phyloP scores from a whole-genome alignment of 2,888 invertebrate species.

The Sepioteuthis lessoniana region DNA sequence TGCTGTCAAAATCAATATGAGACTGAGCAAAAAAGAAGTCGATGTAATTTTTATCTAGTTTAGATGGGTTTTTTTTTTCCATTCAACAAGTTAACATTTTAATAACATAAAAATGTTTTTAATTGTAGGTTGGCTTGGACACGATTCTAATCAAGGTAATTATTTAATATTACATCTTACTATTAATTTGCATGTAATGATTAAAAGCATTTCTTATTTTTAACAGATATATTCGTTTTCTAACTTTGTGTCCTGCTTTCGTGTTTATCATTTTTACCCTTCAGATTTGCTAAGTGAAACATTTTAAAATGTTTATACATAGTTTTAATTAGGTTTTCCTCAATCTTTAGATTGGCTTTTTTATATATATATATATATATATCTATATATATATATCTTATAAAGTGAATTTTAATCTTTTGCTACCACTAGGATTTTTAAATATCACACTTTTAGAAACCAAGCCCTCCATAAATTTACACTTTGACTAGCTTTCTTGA shows the following conservation, averaged over 20 bases:
- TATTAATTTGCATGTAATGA: background rate
- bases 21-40: no score
- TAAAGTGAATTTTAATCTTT: background rate
- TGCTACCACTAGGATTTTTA: background rate
- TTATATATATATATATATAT: no score
- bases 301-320: no score
- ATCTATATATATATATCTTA: no score
- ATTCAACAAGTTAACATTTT: no score
- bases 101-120: background rate
- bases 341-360: background rate
- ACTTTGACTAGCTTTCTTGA: no score
- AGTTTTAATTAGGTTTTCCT: background rate
- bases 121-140: background rate
- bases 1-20: no score
- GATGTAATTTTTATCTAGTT: no score
- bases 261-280: background rate
- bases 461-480: background rate
- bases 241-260: background rate
- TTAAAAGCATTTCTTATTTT: background rate
- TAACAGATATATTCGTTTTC: background rate
- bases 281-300: background rate
- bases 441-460: background rate
- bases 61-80: no score
- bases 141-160: slow-evolving; percentile 13
- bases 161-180: background rate